Evolutionary conservation across 2,113 vertebrate species (phyloP), one percentile per base, ranked within the genome.

Genomic region (Pipa parva): DNA sequence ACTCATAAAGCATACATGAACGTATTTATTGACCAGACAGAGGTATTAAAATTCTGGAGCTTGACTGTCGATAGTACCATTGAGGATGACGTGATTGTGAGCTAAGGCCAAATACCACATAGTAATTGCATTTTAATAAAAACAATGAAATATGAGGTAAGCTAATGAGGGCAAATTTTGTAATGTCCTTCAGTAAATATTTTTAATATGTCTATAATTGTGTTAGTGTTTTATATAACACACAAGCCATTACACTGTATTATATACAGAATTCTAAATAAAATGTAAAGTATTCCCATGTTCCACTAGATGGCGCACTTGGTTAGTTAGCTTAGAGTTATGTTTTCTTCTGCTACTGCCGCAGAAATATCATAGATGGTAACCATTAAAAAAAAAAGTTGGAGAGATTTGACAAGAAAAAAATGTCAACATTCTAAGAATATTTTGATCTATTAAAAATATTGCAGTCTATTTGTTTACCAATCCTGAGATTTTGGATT

Each of bases 21-120:
- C 45, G 17, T 73, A 54, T 45, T 68, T 76, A 42, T 79, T 81
- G 76, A 76, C 76, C 54, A 78, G 81, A 65, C 70, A 72, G 24
- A 29, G 26, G 6, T 49, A 67, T 75, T 80, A 74, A 76, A 79
- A 80, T 73, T 42, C 59, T 80, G 50, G 50, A 50, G 52, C 33
- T 71, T 18, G 60, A 39, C 18, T 66, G 46, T 77, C 60, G 26
- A 7, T 76, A 59, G 51, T 37, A 71, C 55, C 25, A 48, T 36
- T 60, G 33, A 60, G 77, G 24, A 46, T 7, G 21, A 57, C 57
- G 27, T 3, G 0, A 37, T 73, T 78, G 39, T 7, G 3, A 74
- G 78, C 63, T 50, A 24, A 15, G 26, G 5, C 3, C n/a, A 29
- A 48, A n/a, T n/a, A n/a, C n/a, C n/a, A n/a, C n/a, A n/a, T n/a